phyloP scores from a whole-genome alignment of 2,888 invertebrate species.

The Dorcus hopei region DNA sequence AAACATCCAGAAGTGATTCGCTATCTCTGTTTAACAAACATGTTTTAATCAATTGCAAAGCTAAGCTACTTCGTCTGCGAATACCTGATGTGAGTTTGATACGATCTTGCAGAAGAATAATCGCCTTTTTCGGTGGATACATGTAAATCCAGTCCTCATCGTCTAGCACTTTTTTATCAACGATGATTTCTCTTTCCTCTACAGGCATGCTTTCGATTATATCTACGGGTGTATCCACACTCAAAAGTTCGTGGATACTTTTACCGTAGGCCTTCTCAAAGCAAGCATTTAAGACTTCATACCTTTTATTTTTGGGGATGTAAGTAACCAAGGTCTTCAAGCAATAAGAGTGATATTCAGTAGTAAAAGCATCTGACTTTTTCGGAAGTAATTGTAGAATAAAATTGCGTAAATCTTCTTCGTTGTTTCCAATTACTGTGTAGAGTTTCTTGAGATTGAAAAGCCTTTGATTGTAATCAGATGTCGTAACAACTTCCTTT shows the following conservation, averaged over 20 bases:
- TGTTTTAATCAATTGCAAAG: not conserved
- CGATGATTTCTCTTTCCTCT: slow-evolving; percentile 2
- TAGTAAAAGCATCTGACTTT: slow-evolving; percentile 3
- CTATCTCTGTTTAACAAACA: slow-evolving; percentile 4
- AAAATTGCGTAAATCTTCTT: slow-evolving; percentile 3
- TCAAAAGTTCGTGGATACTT: not conserved
- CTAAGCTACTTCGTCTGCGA: not conserved
- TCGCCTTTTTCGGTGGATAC: slow-evolving; percentile 1
- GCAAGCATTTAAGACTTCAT: not conserved
- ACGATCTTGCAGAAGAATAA: slow-evolving; percentile 4
- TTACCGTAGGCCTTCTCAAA: slow-evolving; percentile 8
- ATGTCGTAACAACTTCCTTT: not conserved
- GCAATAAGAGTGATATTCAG: not conserved
- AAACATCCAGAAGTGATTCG: not conserved
- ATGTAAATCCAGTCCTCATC: slow-evolving; percentile 4
- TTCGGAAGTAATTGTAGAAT: slow-evolving; percentile 5
- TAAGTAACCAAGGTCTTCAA: not conserved
- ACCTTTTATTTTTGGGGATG: not conserved
- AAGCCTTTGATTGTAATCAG: not conserved
- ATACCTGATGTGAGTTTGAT: slow-evolving; percentile 3
- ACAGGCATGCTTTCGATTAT: slow-evolving; percentile 1
- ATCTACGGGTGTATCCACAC: too few species aligned
- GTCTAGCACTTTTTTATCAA: not conserved
- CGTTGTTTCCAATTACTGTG: slow-evolving; percentile 1
- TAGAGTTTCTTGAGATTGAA: slow-evolving; percentile 1